Conservation (phyloP, 2,113 vertebrate genomes). For the Pitta sordida region DNA sequence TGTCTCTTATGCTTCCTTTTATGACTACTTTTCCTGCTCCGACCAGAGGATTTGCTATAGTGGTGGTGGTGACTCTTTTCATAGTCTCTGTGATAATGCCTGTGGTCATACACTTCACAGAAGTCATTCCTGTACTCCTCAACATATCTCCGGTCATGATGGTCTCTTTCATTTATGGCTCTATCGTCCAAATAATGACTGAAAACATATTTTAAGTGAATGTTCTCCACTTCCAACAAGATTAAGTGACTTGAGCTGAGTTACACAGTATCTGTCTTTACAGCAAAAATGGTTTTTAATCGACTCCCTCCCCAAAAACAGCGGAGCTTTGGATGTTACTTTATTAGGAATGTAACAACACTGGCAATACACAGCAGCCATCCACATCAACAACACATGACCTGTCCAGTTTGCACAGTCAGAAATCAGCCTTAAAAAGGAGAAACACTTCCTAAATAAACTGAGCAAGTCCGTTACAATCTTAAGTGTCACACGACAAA, state of each 20-base stretch:
- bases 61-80: constrained; percentile 80
- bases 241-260: constrained; percentile 45
- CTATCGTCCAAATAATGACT: constrained; percentile 80
- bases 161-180: constrained; percentile 79
- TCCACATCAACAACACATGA: neutral
- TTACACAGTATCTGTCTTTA: constrained; percentile 41
- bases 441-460: neutral
- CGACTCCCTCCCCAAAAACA: constrained; percentile 22
- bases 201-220: constrained; percentile 72
- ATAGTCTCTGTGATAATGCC: constrained; percentile 81
- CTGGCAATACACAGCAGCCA: neutral
- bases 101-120: constrained; percentile 76
- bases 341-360: constrained; percentile 36
- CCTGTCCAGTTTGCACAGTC: neutral
- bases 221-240: constrained; percentile 69
- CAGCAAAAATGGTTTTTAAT: constrained; percentile 28
- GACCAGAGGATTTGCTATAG: constrained; percentile 93
- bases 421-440: neutral
- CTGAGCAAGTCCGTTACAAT: neutral
- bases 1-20: constrained; percentile 79
- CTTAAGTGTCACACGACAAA: neutral
- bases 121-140: constrained; percentile 80
- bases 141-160: constrained; percentile 75
- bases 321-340: constrained; percentile 9
- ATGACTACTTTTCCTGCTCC: constrained; percentile 83